These are phyloP conservation scores for Apistogramma diplotaenia DNA, from an alignment of 2,113 vertebrate species.

Conservation along the genomic window DNA sequence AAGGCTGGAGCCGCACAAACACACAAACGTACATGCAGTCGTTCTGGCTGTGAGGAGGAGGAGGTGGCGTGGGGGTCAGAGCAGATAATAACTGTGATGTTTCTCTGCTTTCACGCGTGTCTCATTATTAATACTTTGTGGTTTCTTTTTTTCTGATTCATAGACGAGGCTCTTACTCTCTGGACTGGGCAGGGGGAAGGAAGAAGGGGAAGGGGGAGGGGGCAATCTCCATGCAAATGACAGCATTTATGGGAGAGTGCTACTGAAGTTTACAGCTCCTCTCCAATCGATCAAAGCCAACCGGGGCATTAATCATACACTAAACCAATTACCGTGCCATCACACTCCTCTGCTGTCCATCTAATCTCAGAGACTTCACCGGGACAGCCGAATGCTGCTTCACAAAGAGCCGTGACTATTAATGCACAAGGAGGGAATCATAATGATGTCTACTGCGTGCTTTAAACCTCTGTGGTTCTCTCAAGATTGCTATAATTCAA, in stretches of 20 bases:
- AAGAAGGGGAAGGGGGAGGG: not conserved
- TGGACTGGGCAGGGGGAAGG: not conserved
- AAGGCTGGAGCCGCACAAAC: conserved; percentile 12
- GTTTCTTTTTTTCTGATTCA: conserved; percentile 21
- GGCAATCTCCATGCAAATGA: not conserved
- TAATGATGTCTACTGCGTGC: not conserved
- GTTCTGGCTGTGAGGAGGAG: conserved; percentile 16
- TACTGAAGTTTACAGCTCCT: conserved; percentile 40
- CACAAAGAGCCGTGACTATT: conserved; percentile 3
- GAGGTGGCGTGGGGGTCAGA: conserved; percentile 20
- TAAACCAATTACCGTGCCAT: conserved; percentile 57
- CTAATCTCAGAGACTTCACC: conserved; percentile 13
- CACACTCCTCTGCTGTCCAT: conserved; percentile 37
- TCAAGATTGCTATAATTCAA: not conserved
- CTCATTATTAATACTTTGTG: not conserved
- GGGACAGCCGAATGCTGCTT: not conserved
- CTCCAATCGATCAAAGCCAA: conserved; percentile 43
- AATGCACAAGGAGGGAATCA: conserved; percentile 6
- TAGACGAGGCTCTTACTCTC: not conserved
- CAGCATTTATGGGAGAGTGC: conserved; percentile 33
- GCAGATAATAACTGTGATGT: not conserved
- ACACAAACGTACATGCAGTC: not conserved
- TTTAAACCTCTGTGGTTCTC: not conserved
- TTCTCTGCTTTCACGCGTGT: conserved; percentile 9
- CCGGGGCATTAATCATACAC: conserved; percentile 56